Evolutionary conservation across 2,888 invertebrate species (phyloP).

Genomic region (Troilus luridus): DNA sequence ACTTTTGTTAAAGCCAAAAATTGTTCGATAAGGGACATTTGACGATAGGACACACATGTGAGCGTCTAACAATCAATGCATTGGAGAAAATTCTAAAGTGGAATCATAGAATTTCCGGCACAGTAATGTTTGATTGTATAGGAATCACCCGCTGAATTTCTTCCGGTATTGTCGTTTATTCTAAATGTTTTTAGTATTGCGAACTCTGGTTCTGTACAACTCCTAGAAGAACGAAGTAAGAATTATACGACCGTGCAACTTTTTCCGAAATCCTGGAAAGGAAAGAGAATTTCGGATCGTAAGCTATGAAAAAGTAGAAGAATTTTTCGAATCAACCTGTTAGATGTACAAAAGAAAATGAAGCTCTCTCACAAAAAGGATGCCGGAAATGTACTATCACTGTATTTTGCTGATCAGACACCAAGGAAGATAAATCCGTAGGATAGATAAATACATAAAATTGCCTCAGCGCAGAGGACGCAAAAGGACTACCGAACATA

Average conservation of each 20-base stretch:
- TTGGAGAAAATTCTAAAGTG: too few relatives aligned
- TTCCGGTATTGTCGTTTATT: neutral
- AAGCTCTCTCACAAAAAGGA: neutral
- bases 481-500: too few relatives aligned
- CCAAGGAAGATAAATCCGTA: too few relatives aligned
- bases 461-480: too few relatives aligned
- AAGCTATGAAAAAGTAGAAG: neutral
- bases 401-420: too few relatives aligned
- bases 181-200: neutral
- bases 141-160: neutral
- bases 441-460: too few relatives aligned
- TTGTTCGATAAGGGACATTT: too few relatives aligned
- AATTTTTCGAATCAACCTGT: neutral
- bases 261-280: neutral
- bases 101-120: too few relatives aligned
- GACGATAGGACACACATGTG: too few relatives aligned
- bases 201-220: neutral
- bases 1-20: too few relatives aligned
- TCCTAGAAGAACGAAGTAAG: neutral
- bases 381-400: neutral
- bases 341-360: neutral
- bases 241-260: neutral
- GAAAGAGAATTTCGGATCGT: neutral
- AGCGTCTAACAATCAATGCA: too few relatives aligned
- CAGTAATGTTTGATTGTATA: neutral